Conservation (phyloP, 2,113 vertebrate species). For the Dipodomys stephensi region DNA sequence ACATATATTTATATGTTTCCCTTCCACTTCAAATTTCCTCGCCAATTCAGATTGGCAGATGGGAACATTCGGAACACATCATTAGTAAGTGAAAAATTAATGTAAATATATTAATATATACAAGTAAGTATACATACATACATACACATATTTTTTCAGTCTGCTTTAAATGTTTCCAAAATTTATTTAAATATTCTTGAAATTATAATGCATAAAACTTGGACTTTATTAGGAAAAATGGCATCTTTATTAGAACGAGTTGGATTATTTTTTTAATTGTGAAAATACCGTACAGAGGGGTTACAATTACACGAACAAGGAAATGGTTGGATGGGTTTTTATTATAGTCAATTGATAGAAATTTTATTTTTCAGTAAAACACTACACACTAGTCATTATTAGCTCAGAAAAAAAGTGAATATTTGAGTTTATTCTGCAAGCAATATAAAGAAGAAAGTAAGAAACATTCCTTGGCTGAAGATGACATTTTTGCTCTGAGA, state of each 20-base stretch:
- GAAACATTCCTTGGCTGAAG: background rate
- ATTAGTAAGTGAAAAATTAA: background rate
- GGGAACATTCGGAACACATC: background rate
- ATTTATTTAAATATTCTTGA: background rate
- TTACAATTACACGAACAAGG: too few species aligned
- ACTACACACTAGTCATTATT: background rate
- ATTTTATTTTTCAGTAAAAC: background rate
- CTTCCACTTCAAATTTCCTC: accelerated
- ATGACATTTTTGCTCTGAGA: background rate
- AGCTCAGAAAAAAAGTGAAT: background rate
- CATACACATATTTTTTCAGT: background rate
- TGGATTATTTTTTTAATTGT: background rate
- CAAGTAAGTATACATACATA: too few species aligned
- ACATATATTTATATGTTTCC: background rate
- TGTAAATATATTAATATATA: background rate
- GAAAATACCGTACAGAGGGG: too few species aligned
- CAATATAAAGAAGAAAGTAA: too few species aligned
- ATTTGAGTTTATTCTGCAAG: background rate
- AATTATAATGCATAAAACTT: background rate
- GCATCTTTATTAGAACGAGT: background rate
- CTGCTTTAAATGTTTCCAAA: background rate
- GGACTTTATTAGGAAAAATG: background rate
- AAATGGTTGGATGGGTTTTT: background rate
- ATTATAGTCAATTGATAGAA: background rate
- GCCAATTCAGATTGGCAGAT: background rate